phyloP scores from a whole-genome alignment of 1,140 invertebrate genomes.

The Vollenhovia emeryi region DNA sequence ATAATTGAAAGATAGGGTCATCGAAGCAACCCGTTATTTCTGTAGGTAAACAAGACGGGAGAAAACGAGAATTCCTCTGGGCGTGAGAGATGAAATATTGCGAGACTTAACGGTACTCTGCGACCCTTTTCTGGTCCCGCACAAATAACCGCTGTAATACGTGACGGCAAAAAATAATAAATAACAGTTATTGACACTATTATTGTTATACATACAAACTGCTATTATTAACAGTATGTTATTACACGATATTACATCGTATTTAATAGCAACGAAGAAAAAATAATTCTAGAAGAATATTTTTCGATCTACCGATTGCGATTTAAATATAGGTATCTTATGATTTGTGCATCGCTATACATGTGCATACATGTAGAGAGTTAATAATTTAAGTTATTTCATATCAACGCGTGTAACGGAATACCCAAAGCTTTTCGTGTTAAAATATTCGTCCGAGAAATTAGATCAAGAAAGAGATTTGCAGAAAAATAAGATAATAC shows the following conservation, averaged over 20 bases:
- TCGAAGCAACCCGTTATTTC: slow-evolving; percentile 71
- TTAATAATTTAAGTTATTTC: not conserved
- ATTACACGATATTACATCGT: not conserved
- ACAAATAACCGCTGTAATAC: slow-evolving; percentile 62
- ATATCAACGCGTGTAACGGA: not conserved
- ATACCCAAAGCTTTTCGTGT: not conserved
- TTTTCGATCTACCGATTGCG: not conserved
- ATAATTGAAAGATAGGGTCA: slow-evolving; percentile 70
- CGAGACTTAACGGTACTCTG: slow-evolving; percentile 61
- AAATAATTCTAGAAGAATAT: not conserved
- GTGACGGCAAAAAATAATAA: not conserved
- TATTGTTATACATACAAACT: not conserved
- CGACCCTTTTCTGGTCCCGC: slow-evolving; percentile 18
- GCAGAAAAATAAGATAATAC: not conserved
- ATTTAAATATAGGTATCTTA: not conserved
- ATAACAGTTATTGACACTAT: not conserved
- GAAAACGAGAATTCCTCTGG: slow-evolving; percentile 63
- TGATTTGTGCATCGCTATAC: not conserved
- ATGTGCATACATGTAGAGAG: not conserved
- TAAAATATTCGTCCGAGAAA: not conserved
- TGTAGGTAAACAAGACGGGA: slow-evolving; percentile 67
- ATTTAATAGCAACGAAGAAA: not conserved
- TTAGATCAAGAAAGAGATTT: not conserved
- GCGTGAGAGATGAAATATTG: slow-evolving; percentile 71
- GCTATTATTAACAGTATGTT: not conserved